phyloP scores from a whole-genome alignment of 2,797 vertebrate genomes.

The Eremophila alpestris region DNA sequence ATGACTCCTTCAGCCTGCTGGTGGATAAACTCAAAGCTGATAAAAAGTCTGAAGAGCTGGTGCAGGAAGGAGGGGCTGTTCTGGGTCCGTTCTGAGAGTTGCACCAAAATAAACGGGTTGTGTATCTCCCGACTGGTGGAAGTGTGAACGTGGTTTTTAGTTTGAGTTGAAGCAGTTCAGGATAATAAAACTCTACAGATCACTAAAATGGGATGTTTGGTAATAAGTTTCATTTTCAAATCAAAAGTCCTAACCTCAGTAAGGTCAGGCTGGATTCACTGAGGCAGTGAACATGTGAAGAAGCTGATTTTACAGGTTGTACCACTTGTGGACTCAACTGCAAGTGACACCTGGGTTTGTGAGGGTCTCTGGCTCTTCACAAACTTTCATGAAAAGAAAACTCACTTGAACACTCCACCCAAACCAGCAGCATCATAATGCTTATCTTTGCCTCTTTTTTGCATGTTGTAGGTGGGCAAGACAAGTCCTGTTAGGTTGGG shows the following conservation, averaged over 20 bases:
- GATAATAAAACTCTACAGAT: not conserved
- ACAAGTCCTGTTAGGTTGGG: not conserved
- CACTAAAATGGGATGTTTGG: not conserved
- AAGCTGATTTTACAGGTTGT: not conserved
- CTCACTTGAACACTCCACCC: not conserved
- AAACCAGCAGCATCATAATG: not conserved
- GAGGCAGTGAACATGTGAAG: not conserved
- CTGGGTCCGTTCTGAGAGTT: rapidly evolving
- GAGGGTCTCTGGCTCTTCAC: not conserved
- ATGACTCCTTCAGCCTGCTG: constrained; percentile 56
- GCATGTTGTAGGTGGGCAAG: not conserved
- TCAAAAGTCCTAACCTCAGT: not conserved
- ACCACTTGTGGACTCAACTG: not conserved
- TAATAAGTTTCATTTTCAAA: not conserved
- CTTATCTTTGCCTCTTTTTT: not conserved
- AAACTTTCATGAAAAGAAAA: not conserved
- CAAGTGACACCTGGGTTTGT: not conserved
- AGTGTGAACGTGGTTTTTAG: not conserved
- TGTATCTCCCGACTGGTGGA: not conserved
- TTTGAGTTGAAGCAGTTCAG: not conserved
- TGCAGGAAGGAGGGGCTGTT: not conserved
- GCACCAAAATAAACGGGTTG: not conserved
- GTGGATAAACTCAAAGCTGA: not conserved
- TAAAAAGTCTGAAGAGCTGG: not conserved
- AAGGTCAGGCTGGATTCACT: not conserved